Conservation (phyloP, 2,888 invertebrate genomes). For the Boloria euphrosyne region DNA sequence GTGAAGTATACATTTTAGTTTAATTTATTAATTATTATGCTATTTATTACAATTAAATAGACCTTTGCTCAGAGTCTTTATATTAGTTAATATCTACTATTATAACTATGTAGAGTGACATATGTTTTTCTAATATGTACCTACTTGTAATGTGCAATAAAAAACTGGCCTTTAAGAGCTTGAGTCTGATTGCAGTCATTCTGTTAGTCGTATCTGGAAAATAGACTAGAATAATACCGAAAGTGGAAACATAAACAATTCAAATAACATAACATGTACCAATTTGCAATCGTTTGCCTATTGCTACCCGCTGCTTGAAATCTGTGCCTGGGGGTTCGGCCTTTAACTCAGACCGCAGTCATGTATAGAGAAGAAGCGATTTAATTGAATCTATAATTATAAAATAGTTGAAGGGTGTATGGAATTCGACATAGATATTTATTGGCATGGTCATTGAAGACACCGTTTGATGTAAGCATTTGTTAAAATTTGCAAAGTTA, state of each 20-base stretch:
- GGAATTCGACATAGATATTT: too few relatives aligned
- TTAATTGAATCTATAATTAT: background rate
- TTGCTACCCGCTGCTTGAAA: conserved; percentile 34
- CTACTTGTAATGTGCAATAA: background rate
- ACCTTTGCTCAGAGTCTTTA: background rate
- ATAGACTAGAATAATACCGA: conserved; percentile 31
- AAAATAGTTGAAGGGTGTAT: background rate
- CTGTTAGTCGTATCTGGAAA: conserved; percentile 9
- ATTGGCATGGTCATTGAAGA: too few relatives aligned
- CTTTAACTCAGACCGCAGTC: conserved; percentile 17
- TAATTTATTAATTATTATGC: too few relatives aligned
- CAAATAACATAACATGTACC: conserved; percentile 37
- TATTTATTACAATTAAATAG: too few relatives aligned
- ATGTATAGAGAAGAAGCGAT: conserved; percentile 20
- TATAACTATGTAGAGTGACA: background rate
- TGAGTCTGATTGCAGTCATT: background rate
- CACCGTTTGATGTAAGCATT: too few relatives aligned
- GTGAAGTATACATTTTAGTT: too few relatives aligned
- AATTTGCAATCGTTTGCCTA: conserved; percentile 39
- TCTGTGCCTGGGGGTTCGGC: conserved; percentile 29
- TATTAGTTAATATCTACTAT: background rate
- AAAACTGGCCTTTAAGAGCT: background rate
- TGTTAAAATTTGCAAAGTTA: too few relatives aligned
- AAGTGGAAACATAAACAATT: conserved; percentile 38
- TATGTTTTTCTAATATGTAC: background rate